Base-by-base conservation (phyloP, 1,140 invertebrate genomes). In the Bombus superbus region DNA sequence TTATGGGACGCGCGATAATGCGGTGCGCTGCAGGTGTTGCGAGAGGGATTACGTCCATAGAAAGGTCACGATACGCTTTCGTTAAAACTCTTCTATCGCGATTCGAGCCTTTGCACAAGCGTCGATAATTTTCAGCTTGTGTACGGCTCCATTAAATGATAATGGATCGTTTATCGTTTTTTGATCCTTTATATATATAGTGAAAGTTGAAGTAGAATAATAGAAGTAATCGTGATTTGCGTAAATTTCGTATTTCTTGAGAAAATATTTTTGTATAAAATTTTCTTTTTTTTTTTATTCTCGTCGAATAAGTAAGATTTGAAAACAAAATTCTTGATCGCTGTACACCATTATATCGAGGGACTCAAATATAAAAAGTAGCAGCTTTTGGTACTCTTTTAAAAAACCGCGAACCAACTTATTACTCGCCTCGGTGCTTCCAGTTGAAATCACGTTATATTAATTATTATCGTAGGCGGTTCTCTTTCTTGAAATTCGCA, bases 21-120 rank as follows among this genome's bases (percentile, higher is more conserved):
- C 44, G 44, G 62, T 53, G 25, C 44, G 77, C 25, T 80, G 64
- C 77, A 69, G 44, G 53, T 79, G 77, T 25, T 44, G 77, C 62
- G 32, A 66, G n/a, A 53, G 32, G 64, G 44, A 80, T 53, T 80
- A 69, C 35, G 13, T 18, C 25, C 32, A 69, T 40, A 53, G 40
- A 53, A 69, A 69, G 13, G 77, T 64, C 2, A 53, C 6, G 47
- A 53, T 53, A 80, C 47, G 25, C 35, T 15, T 35, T 38, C 32
- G 13, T 25, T 68, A 10, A 47, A n/a, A 68, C 25, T 68, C 22
- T 8, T 53, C 47, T 53, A 6, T 53, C 1, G 62, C n/a, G 32
- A 42, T 79, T 68, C n/a, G 4, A 40, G n/a, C 42, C 22, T 66
- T 66, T 35, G n/a, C n/a, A n/a, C 28, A 68, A 79, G 42, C 47